Evolutionary conservation across 2,113 vertebrate species (phyloP), one percentile per base, ranked within the genome.

Genomic region (Nothobranchius kuhntae): DNA sequence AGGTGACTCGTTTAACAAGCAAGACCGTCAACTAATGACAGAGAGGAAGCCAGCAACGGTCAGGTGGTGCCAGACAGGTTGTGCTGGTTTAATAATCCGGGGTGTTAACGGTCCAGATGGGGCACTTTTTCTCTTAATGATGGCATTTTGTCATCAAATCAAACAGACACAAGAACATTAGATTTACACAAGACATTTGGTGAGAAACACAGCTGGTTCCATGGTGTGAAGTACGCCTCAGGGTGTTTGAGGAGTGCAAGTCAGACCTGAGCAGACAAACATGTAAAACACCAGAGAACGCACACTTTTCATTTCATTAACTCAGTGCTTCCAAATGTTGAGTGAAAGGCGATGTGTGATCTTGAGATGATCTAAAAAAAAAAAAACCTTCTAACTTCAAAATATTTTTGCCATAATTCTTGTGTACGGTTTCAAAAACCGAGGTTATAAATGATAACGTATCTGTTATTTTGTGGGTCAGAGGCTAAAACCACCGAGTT

Each of bases 211-310:
- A 85, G 80, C 75, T 83, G 83, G 52, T 69, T 56, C 46, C 7
- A 14, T 78, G 72, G 79, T 85, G 83, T 87, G 72, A 88, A 82
- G 73, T 55, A 30, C 38, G 71, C 77, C 84, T 59, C 58, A 12
- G 80, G 82, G 73, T 47, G 60, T 70, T 77, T 75, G 69, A 81
- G 42, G 36, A 63, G 40, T 65, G 40, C 71, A 86, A 74, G 77
- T 86, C 83, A 79, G 71, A 58, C 71, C 52, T 54, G 38, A 13
- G 42, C 61, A 75, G 44, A 11, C 46, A 36, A 15, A 21, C 26
- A 46, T 40, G 38, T 40, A 40, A 40, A 40, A 30, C 30, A 30
- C 30, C 30, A 30, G 30, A 30, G 30, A 30, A 30, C 30, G 38
- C 3, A 6, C 38, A 65, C 54, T 21, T 21, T 21, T 21, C 60